A percentile compares a stretch with the other conserved stretches of the same genome.
These are phyloP conservation scores for Nettapus auritus DNA, from an alignment of 2,113 vertebrate genomes.

Conservation along the genomic window DNA sequence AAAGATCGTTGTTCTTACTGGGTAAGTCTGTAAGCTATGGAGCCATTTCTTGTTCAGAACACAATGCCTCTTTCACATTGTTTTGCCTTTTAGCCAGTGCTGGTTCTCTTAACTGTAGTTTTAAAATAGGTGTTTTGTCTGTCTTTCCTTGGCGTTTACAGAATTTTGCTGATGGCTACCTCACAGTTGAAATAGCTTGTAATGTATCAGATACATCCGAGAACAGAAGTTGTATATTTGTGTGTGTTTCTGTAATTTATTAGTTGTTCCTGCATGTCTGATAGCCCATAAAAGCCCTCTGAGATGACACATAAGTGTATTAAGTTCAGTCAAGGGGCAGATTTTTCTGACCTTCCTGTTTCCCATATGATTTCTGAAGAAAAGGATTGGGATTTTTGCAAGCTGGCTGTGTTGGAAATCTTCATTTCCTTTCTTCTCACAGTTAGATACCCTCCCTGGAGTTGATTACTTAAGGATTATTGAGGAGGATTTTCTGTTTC, in stretches of 20 bases:
- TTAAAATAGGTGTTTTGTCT: neutral
- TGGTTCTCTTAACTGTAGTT: neutral
- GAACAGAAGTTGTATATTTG: neutral
- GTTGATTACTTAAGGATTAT: neutral
- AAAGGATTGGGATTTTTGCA: neutral
- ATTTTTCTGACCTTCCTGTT: neutral
- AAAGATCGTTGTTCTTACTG: neutral
- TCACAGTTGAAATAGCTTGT: neutral
- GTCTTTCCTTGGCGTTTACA: neutral
- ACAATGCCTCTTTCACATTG: neutral
- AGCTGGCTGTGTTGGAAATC: neutral
- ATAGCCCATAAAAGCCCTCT: neutral
- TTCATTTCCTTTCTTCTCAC: neutral
- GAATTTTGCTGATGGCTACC: neutral
- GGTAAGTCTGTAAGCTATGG: neutral
- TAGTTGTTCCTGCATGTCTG: neutral
- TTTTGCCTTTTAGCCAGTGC: neutral
- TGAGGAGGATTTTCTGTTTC: neutral
- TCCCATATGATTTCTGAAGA: neutral
- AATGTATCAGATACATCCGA: neutral
- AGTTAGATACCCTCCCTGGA: neutral
- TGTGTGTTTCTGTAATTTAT: neutral
- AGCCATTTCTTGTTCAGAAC: neutral
- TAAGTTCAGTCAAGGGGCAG: neutral
- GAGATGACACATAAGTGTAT: neutral